phyloP scores from a whole-genome alignment of 2,113 vertebrate genomes.

The Paralichthys olivaceus region DNA sequence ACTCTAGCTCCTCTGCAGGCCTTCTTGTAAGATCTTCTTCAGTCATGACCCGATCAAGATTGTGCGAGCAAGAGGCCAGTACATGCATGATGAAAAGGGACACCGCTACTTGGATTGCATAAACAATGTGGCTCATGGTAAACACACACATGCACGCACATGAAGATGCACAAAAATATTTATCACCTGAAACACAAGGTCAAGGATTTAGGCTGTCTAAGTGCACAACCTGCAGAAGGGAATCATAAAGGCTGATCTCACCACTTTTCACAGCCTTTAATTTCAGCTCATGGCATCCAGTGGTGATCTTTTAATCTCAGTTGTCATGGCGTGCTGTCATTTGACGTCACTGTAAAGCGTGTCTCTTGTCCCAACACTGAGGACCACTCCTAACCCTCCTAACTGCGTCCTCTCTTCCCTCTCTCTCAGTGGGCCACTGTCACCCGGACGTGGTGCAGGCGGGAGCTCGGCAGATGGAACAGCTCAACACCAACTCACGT shows the following conservation, averaged over 20 bases:
- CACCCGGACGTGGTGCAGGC: conserved; percentile 92
- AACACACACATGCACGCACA: not conserved
- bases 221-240: no score
- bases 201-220: no score
- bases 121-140: conserved; percentile 74
- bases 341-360: no score
- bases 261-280: no score
- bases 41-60: conserved; percentile 95
- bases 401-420: not conserved
- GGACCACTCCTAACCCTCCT: not conserved
- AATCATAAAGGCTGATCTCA: no score
- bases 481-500: conserved; percentile 96
- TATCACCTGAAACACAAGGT: no score
- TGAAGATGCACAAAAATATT: not conserved
- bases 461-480: conserved; percentile 91
- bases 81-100: conserved; percentile 94
- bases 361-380: no score
- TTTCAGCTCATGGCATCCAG: no score
- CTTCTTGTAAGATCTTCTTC: conserved; percentile 97
- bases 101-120: conserved; percentile 93
- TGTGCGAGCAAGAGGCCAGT: conserved; percentile 89
- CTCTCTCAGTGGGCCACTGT: conserved; percentile 90
- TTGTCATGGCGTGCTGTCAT: no score
- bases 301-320: no score
- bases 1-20: conserved; percentile 76